Percentiles rank a stretch among this genome's conserved stretches.
Conservation (phyloP, 1,140 invertebrate genomes). For the Brachionus manjavacas region DNA sequence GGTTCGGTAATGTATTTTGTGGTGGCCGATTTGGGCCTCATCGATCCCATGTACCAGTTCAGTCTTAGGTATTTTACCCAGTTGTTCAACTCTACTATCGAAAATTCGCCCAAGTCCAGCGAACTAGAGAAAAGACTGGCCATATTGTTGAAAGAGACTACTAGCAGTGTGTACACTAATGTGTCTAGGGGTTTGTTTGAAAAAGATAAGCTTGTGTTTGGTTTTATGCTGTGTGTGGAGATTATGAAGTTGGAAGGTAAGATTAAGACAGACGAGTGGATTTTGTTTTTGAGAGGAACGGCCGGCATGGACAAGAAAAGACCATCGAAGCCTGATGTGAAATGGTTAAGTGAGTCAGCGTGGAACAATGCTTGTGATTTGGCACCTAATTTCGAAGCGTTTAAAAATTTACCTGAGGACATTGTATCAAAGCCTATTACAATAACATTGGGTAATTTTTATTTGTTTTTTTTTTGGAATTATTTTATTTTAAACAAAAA, state of each 20-base stretch:
- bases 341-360: slow-evolving; percentile 47
- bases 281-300: slow-evolving; percentile 69
- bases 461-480: background rate
- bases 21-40: slow-evolving; percentile 57
- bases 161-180: slow-evolving; percentile 60
- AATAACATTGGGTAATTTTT: background rate
- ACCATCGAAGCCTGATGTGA: slow-evolving; percentile 50
- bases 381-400: slow-evolving; percentile 48
- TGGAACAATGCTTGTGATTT: slow-evolving; percentile 53
- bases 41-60: slow-evolving; percentile 61
- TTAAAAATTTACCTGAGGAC: slow-evolving; percentile 51
- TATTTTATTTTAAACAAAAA: too few relatives aligned
- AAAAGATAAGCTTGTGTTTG: slow-evolving; percentile 58
- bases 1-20: slow-evolving; percentile 59
- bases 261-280: slow-evolving; percentile 65
- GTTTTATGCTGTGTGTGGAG: slow-evolving; percentile 71
- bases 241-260: slow-evolving; percentile 65
- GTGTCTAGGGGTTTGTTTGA: slow-evolving; percentile 58
- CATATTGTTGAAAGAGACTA: slow-evolving; percentile 57
- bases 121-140: slow-evolving; percentile 50
- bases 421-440: slow-evolving; percentile 41
- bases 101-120: slow-evolving; percentile 51
- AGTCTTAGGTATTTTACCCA: slow-evolving; percentile 78
- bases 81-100: slow-evolving; percentile 50
- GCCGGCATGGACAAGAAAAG: slow-evolving; percentile 52